Conservation (phyloP, 2,888 invertebrate species). For the Cremastinae sp. region DNA sequence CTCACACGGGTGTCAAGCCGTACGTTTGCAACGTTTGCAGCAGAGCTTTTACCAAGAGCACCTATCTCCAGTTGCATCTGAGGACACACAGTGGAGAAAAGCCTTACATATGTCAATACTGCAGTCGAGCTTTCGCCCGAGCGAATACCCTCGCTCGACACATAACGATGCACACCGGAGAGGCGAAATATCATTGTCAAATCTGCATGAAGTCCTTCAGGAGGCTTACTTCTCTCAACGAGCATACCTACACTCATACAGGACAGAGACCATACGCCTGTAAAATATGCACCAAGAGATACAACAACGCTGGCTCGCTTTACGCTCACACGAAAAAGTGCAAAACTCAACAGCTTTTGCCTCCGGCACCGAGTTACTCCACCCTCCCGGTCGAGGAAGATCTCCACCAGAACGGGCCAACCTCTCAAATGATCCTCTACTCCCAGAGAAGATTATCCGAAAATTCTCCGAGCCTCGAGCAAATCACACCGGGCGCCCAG, state of each 20-base stretch:
- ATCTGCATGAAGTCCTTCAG: conserved; percentile 76
- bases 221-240: conserved; percentile 75
- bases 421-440: conserved; percentile 70
- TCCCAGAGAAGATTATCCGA: conserved; percentile 72
- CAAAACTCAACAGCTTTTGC: conserved; percentile 70
- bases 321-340: conserved; percentile 78
- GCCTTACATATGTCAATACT: conserved; percentile 77
- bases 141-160: conserved; percentile 77
- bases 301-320: conserved; percentile 66
- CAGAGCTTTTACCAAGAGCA: conserved; percentile 77
- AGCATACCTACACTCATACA: conserved; percentile 77
- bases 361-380: conserved; percentile 54
- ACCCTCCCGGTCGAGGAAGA: conserved; percentile 61
- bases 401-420: conserved; percentile 51
- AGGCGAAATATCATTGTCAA: conserved; percentile 77
- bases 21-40: conserved; percentile 76
- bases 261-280: conserved; percentile 77
- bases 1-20: conserved; percentile 76
- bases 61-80: conserved; percentile 75
- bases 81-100: conserved; percentile 77
- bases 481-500: conserved; percentile 66
- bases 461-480: conserved; percentile 63
- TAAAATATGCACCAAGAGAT: conserved; percentile 75
- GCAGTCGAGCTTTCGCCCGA: conserved; percentile 75
- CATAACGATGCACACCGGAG: conserved; percentile 77